Evolutionary conservation across 2,888 invertebrate species (phyloP), one percentile per base, ranked within the genome.

Genomic region (Elmis aenea): DNA sequence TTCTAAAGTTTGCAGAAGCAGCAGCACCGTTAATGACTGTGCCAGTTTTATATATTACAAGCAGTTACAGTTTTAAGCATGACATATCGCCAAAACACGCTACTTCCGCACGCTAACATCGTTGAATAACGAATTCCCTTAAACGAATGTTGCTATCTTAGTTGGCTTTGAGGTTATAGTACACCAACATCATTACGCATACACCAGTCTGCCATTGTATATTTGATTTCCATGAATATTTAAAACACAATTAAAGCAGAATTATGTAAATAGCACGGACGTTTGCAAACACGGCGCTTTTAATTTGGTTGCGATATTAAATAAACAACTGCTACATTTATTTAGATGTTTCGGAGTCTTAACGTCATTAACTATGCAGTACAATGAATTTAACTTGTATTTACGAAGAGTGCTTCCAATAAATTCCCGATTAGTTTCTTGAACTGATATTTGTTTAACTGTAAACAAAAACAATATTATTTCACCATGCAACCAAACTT

Each of bases 1-100:
- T 22, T 23, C 13, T 8, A 14, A 32, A 37, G 16, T 37, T 37
- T 18, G 13, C 31, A 36, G 18, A n/a, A n/a, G n/a, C n/a, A n/a
- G n/a, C n/a, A n/a, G 31, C 36, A 18, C 8, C 33, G 29, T 39
- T 39, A 39, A 35, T 35, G 35, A 33, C 29, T 12, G 18, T 18
- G 10, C n/a, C 24, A 27, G 16, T 42, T 31, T 25, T 25, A 18
- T 27, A 26, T 36, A 36, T 36, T 20, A 20, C 30, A 6, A 26
- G 26, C 26, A 9, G 26, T 26, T 26, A 26, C 26, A 26, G 26
- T 13, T 26, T 26, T 26, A 26, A 26, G 26, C 26, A 11, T 26
- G 26, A 26, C 26, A 9, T 26, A 26, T 26, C 13, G 26, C 26
- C 26, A 11, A 26, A 26, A 26, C 13, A 26, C 13, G 26, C 11